Base-by-base conservation (phyloP, 2,113 vertebrate species). In the Aspiorhynchus laticeps region DNA sequence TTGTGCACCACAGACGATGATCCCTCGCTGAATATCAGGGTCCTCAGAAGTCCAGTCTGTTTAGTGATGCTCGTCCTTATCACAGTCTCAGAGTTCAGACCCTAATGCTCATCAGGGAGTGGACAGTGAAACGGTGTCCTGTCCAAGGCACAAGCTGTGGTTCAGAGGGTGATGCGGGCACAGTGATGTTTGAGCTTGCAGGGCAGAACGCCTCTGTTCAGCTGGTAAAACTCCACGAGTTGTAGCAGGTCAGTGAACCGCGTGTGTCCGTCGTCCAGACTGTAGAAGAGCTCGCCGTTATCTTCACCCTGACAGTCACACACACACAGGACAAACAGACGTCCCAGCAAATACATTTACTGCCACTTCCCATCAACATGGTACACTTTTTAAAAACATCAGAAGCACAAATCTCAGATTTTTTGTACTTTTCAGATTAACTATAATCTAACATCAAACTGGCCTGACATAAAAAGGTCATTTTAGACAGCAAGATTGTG, bases 181-280 rank as follows among this genome's bases (percentile, higher is more conserved):
- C 98, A 99, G 91, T 98, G 97, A 93, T 99, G 97, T 93, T 96
- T 99, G 89, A 99, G 95, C 91, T 96, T 98, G 95, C 97, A 99
- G 90, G 98, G 98, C 90, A 99, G 94, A 74, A 97, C 94, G 7
- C 97, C 97, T 87, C 96, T 96, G 94, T 99, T 99, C 86, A 99
- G 96, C 83, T 98, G 97, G 92, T 99, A 97, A 91, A 99, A 99
- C 91, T 99, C 98, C 93, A 99, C 98, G 88, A 99, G 93, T 93
- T 99, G 98, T 90, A 98, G 98, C 90, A 99, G 96, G 95, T 99
- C 98, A 46, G 95, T 96, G 93, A 99, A 99, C 85, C 95, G 96
- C 0, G 97, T 99, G 90, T 98, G 96, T 85, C 96, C 97, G 2
- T 99, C 97, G 85, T 99, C 98, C 90, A 99, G 94, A n/a, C 96